These are phyloP conservation scores for Eumerus sabulonum DNA, from an alignment of 2,888 invertebrate species.

Conservation along the genomic window DNA sequence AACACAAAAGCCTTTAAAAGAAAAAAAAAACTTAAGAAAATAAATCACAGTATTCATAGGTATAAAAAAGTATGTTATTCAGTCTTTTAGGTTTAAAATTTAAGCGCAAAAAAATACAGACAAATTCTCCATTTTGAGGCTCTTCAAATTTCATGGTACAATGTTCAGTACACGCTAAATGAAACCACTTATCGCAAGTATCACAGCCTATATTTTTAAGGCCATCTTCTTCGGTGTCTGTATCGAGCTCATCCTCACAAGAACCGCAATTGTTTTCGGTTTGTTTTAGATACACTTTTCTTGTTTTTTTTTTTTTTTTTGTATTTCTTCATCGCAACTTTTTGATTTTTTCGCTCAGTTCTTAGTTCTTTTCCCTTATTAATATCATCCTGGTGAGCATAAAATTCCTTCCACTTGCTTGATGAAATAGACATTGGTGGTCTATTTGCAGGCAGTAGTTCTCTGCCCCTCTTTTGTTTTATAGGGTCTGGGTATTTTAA, in stretches of 20 bases:
- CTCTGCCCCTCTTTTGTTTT: neutral
- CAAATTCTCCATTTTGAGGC: constrained; percentile 18
- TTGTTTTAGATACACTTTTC: neutral
- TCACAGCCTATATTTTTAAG: too few relatives aligned
- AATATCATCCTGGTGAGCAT: constrained; percentile 10
- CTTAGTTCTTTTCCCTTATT: constrained; percentile 2
- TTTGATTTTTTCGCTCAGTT: constrained; percentile 3
- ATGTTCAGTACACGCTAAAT: constrained; percentile 6
- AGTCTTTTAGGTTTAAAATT: too few relatives aligned
- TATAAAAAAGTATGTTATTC: neutral
- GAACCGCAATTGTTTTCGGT: constrained; percentile 3
- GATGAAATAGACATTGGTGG: constrained; percentile 22
- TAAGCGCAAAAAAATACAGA: constrained; percentile 7
- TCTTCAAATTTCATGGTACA: too few relatives aligned
- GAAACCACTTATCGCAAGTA: too few relatives aligned
- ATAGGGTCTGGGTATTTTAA: constrained; percentile 1
- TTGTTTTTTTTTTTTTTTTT: constrained; percentile 14
- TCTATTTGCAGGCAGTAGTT: constrained; percentile 13
- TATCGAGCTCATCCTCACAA: constrained; percentile 17
- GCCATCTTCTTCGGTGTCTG: constrained; percentile 30
- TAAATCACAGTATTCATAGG: too few relatives aligned
- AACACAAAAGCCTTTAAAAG: neutral
- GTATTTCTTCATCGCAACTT: too few relatives aligned
- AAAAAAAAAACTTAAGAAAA: too few relatives aligned
- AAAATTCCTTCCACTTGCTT: constrained; percentile 28